Evolutionary conservation across 2,888 invertebrate species (phyloP), one percentile per base, ranked within the genome.

Genomic region (Quadriops clusia): DNA sequence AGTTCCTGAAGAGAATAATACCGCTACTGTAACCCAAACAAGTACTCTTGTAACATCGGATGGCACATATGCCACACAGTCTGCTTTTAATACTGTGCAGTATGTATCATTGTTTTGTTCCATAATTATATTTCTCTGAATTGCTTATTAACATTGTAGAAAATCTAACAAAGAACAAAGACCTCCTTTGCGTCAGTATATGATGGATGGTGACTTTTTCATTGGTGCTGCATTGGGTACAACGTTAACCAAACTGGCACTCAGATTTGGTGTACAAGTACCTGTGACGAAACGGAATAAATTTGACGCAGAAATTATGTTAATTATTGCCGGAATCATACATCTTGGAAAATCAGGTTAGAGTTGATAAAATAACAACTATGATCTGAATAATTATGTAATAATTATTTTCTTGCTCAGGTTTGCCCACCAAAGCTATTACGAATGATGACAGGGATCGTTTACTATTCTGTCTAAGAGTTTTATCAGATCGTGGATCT

Each of bases 1-100:
- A 26, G 67, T 67, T 42, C 56, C 68, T 4, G 67, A 71, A 11
- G 74, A 74, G 29, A 56, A 58, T 3, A 56, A 53, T 32, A 50
- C 38, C 13, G 31, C 38, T 5, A 32, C 32, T 17, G 25, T 52
- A 41, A 41, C 47, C 25, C 46, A 42, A 34, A 47, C 45, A 11
- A 43, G 58, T 2, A 81, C 78, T 47, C 64, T 89, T 36, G 94
- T 98, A 22, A 98, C 98, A 24, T 95, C 97, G 17, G 98, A 99
- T 67, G 98, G 98, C 11, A 95, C 97, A 0, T 99, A 99, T 61
- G 98, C 97, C 14, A 84, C 94, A 3, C 97, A 99, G 63, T 94
- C 94, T 41, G 95, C 93, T 22, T 93, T 97, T 62, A 93, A 86
- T 53, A 67, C 86, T 44, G 70, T 78, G 13, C 68, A 73, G 74